Evolutionary conservation across 2,888 invertebrate genomes (phyloP).

Genomic region (Xanthorhoe designata): DNA sequence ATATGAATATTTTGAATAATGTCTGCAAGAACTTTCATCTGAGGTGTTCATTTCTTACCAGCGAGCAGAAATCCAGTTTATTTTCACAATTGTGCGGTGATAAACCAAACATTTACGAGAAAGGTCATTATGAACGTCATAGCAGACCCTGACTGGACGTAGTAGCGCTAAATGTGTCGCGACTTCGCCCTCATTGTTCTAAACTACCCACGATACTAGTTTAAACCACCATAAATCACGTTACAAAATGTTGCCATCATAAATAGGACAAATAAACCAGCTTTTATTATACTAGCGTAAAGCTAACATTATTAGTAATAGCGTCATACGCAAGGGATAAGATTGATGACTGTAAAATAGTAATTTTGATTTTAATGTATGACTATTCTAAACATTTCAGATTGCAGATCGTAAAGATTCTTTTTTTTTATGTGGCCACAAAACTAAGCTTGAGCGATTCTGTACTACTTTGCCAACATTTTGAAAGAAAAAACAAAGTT

Average conservation of each 20-base stretch:
- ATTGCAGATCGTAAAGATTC: slow-evolving; percentile 17
- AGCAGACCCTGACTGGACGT: slow-evolving; percentile 19
- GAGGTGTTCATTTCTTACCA: slow-evolving; percentile 3
- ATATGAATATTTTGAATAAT: not conserved
- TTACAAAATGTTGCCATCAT: slow-evolving; percentile 33
- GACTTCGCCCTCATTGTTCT: slow-evolving; percentile 48
- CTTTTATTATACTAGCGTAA: slow-evolving; percentile 38
- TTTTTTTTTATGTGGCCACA: slow-evolving; percentile 12
- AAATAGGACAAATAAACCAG: slow-evolving; percentile 33
- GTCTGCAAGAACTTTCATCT: not conserved
- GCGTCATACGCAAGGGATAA: slow-evolving; percentile 27
- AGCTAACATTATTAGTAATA: slow-evolving; percentile 31
- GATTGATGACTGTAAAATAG: slow-evolving; percentile 27
- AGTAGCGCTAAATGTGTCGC: slow-evolving; percentile 51
- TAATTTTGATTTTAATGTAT: slow-evolving; percentile 22
- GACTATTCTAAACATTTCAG: slow-evolving; percentile 22
- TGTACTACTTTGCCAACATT: not conserved
- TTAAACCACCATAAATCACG: slow-evolving; percentile 36
- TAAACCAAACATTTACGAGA: slow-evolving; percentile 40
- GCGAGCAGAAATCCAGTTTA: slow-evolving; percentile 37
- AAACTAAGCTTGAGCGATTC: slow-evolving; percentile 2
- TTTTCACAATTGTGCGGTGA: slow-evolving; percentile 41
- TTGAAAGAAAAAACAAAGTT: not conserved
- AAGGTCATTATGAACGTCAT: slow-evolving; percentile 43
- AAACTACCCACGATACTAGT: slow-evolving; percentile 35